These are phyloP conservation scores for Ciconia stormi DNA, from an alignment of 2,113 vertebrate species.

Conservation along the genomic window DNA sequence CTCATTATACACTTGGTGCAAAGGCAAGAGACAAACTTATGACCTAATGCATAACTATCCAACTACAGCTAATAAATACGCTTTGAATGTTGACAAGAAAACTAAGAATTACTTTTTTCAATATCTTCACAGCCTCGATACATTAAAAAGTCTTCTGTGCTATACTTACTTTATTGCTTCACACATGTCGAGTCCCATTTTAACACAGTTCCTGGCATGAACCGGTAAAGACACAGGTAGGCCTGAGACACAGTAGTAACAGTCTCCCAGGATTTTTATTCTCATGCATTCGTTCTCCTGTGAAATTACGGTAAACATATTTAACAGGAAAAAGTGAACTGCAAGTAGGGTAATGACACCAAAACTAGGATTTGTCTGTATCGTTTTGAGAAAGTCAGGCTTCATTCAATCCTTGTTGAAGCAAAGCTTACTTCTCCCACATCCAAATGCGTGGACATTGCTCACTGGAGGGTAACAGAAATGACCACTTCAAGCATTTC, in stretches of 20 bases:
- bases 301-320: background rate
- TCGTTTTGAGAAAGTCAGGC: background rate
- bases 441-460: background rate
- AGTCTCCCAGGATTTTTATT: conserved; percentile 98
- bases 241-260: conserved; percentile 98
- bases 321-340: background rate
- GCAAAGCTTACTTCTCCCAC: background rate
- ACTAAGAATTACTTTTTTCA: background rate
- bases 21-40: background rate
- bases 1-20: background rate
- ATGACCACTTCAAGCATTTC: background rate
- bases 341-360: background rate
- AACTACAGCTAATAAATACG: background rate
- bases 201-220: conserved; percentile 97
- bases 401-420: background rate
- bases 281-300: conserved; percentile 99
- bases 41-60: background rate
- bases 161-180: conserved; percentile 96
- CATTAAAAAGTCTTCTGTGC: background rate
- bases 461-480: background rate
- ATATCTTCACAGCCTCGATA: background rate
- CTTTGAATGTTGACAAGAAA: background rate
- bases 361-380: background rate
- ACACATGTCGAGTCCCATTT: conserved; percentile 99
- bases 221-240: conserved; percentile 93